Conservation (phyloP, 2,888 invertebrate genomes). For the Apeira syringaria region DNA sequence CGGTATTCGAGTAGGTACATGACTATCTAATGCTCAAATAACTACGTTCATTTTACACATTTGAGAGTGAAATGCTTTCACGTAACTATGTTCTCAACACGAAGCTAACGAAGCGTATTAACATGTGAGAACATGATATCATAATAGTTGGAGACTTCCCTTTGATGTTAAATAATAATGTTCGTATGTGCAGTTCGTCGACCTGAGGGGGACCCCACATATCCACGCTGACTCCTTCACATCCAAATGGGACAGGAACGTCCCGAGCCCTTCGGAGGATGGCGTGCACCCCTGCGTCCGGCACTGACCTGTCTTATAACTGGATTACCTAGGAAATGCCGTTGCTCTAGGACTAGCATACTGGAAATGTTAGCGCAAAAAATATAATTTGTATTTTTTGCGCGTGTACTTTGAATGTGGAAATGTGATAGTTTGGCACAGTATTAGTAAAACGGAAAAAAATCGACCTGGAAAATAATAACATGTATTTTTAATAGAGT, state of each 20-base stretch:
- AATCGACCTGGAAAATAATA: no score
- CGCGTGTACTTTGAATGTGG: no score
- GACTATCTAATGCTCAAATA: no score
- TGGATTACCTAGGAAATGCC: slow-evolving; percentile 48
- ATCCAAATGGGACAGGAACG: slow-evolving; percentile 51
- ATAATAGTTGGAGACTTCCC: slow-evolving; percentile 21
- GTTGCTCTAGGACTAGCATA: slow-evolving; percentile 15
- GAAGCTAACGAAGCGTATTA: slow-evolving; percentile 25
- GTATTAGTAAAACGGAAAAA: no score
- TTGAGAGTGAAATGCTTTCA: no score
- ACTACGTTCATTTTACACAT: no score
- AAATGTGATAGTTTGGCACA: no score
- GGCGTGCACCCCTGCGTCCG: slow-evolving; percentile 55
- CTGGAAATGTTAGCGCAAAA: no score
- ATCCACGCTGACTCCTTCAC: slow-evolving; percentile 27
- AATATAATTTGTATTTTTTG: no score
- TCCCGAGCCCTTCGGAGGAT: slow-evolving; percentile 42
- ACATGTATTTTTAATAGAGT: no score
- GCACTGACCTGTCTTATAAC: slow-evolving; percentile 57
- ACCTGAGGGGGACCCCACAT: slow-evolving; percentile 24
- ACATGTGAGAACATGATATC: slow-evolving; percentile 25
- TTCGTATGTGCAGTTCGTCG: slow-evolving; percentile 23
- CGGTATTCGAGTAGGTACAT: no score
- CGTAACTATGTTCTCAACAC: no score
- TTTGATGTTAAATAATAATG: slow-evolving; percentile 24